Evolutionary conservation across 2,888 invertebrate genomes (phyloP).

Genomic region (Pollenia amentaria): DNA sequence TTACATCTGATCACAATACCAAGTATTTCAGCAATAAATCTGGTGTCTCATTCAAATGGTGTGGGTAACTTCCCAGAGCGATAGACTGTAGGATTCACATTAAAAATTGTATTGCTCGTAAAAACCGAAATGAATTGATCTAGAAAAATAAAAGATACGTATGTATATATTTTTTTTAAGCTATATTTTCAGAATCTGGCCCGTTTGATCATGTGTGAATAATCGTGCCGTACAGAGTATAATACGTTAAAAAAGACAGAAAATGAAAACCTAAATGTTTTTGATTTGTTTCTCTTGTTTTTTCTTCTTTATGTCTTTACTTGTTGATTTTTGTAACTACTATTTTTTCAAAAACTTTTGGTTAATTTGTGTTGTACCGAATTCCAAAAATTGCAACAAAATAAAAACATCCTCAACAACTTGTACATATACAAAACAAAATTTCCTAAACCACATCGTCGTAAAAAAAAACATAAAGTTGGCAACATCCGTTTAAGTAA

Average conservation of each 20-base stretch:
- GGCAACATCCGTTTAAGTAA: constrained; percentile 87
- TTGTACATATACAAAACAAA: constrained; percentile 50
- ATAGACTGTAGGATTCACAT: too few relatives aligned
- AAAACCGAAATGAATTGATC: too few relatives aligned
- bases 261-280: constrained; percentile 50
- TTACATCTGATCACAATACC: too few relatives aligned
- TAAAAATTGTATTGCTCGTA: too few relatives aligned
- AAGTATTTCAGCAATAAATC: too few relatives aligned
- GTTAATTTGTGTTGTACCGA: constrained; percentile 69
- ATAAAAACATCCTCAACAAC: constrained; percentile 50
- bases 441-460: constrained; percentile 29
- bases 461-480: constrained; percentile 80
- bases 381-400: constrained; percentile 62
- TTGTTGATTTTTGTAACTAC: constrained; percentile 59
- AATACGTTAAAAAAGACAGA: constrained; percentile 7
- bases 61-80: too few relatives aligned
- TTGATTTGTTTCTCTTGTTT: constrained; percentile 63
- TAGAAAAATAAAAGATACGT: too few relatives aligned
- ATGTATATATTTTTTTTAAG: too few relatives aligned
- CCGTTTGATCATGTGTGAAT: too few relatives aligned
- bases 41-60: too few relatives aligned
- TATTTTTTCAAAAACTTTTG: constrained; percentile 42
- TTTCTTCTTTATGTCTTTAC: constrained; percentile 59
- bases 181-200: too few relatives aligned
- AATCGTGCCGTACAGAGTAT: too few relatives aligned